Evolutionary conservation across 2,888 invertebrate species (phyloP).

Genomic region (Caenorhabditis wallacei): DNA sequence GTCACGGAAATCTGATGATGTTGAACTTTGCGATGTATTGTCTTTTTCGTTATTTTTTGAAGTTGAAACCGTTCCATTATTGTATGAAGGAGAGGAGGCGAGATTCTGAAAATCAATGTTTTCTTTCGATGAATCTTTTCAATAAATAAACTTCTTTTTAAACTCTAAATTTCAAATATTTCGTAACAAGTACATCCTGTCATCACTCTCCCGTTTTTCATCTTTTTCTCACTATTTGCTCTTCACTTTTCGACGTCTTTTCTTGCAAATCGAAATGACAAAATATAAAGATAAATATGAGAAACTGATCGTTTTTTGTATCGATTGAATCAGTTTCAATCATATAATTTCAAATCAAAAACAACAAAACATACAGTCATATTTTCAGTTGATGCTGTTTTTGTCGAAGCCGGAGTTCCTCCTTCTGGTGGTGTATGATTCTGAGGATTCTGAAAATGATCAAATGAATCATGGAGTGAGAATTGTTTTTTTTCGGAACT

Average conservation of each 20-base stretch:
- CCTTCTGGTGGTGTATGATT: slow-evolving; percentile 35
- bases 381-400: slow-evolving; percentile 39
- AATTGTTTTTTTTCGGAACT: too few relatives aligned
- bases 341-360: neutral
- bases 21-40: slow-evolving; percentile 40
- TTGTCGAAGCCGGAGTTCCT: slow-evolving; percentile 35
- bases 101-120: slow-evolving; percentile 32
- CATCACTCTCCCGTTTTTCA: slow-evolving; percentile 5
- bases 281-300: slow-evolving; percentile 32
- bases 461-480: too few relatives aligned
- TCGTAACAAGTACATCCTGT: slow-evolving; percentile 37
- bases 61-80: slow-evolving; percentile 18
- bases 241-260: slow-evolving; percentile 16
- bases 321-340: slow-evolving; percentile 16
- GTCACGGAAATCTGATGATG: slow-evolving; percentile 47
- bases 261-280: slow-evolving; percentile 10
- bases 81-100: slow-evolving; percentile 28
- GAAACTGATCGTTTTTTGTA: slow-evolving; percentile 12
- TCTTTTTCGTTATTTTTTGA: slow-evolving; percentile 31
- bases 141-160: neutral
- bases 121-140: neutral
- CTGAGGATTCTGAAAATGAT: slow-evolving; percentile 38
- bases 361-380: slow-evolving; percentile 42
- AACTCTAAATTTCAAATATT: slow-evolving; percentile 12
- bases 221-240: slow-evolving; percentile 34